Conservation (phyloP, 2,113 vertebrate species). For the Camelus bactrianus region DNA sequence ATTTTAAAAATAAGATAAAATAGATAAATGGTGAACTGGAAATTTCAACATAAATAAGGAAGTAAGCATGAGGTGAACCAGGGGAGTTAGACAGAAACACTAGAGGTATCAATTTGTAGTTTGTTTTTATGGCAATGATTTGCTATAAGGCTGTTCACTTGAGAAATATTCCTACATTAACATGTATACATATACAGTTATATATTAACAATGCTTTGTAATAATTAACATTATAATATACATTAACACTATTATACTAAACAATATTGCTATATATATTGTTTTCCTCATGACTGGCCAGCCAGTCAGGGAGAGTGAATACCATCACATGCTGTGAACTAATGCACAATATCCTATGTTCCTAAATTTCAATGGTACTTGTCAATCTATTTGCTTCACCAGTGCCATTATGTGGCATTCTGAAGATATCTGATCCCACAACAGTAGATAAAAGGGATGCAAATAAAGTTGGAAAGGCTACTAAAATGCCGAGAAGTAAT, state of each 20-base stretch:
- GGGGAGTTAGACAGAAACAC: neutral
- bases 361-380: constrained; percentile 33
- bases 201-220: neutral
- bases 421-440: constrained; percentile 16
- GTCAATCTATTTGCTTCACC: neutral
- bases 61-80: neutral
- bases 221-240: constrained; percentile 35
- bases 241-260: constrained; percentile 3
- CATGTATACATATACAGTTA: neutral
- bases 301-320: neutral
- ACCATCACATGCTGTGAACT: constrained; percentile 1
- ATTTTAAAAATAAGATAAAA: neutral
- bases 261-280: neutral
- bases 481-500: neutral
- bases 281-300: neutral
- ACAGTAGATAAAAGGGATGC: neutral
- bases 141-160: constrained; percentile 12
- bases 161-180: constrained; percentile 38
- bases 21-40: neutral
- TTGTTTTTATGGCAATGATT: neutral
- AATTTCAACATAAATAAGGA: neutral
- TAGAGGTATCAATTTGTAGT: neutral
- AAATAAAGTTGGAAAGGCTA: constrained; percentile 42
- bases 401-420: neutral
- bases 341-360: neutral